Evolutionary conservation across 2,113 vertebrate genomes (phyloP).

Genomic region (mouse (Mus musculus)): DNA sequence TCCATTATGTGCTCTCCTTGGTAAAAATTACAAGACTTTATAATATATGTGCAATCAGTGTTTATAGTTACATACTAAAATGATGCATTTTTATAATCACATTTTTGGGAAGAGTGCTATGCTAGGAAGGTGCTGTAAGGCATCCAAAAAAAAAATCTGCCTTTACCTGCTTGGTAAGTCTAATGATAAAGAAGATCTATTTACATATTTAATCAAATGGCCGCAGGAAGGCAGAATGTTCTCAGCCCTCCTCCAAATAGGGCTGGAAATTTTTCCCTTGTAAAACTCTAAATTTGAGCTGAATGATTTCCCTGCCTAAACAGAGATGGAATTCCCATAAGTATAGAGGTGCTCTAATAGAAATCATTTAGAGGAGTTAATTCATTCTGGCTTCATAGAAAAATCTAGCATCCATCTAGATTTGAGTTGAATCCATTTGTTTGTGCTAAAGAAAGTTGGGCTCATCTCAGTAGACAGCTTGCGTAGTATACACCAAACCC

Average conservation of each 20-base stretch:
- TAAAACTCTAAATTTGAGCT: constrained; percentile 51
- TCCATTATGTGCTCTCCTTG: not conserved
- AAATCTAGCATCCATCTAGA: not conserved
- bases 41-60: not conserved
- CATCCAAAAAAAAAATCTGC: constrained; percentile 23
- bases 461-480: not conserved
- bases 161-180: constrained; percentile 48
- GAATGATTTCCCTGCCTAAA: constrained; percentile 44
- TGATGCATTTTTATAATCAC: not conserved
- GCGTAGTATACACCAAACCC: not conserved
- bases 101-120: constrained; percentile 7
- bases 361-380: not conserved
- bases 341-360: not conserved
- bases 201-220: constrained; percentile 67
- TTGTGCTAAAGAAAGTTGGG: not conserved
- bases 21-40: not conserved
- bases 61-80: constrained; percentile 1
- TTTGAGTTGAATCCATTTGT: not conserved
- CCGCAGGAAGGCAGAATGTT: constrained; percentile 57
- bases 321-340: constrained; percentile 17
- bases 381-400: not conserved
- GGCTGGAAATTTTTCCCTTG: constrained; percentile 36
- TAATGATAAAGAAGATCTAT: constrained; percentile 40
- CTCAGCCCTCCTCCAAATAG: constrained; percentile 63
- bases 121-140: not conserved